Evolutionary conservation across 2,113 vertebrate species (phyloP).

Genomic region (Taurulus bubalis): DNA sequence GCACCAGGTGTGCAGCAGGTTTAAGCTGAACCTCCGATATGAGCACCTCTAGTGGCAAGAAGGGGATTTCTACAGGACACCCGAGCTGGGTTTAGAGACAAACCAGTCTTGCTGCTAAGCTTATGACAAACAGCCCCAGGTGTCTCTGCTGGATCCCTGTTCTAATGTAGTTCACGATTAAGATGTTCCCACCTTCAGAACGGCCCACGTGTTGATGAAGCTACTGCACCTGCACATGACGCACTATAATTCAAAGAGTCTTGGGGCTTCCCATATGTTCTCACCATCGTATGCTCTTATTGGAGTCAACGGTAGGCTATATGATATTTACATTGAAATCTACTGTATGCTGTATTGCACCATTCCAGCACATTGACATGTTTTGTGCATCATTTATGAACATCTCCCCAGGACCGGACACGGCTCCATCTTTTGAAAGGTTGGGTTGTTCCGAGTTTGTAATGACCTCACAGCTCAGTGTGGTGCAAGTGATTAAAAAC

Average conservation of each 20-base stretch:
- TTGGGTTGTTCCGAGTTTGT: too few species aligned
- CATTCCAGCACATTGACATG: neutral
- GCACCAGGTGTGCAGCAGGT: neutral
- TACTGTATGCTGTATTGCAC: neutral
- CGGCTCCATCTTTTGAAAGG: neutral
- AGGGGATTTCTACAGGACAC: neutral
- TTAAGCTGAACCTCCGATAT: neutral
- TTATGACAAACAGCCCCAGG: neutral
- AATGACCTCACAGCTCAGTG: too few species aligned
- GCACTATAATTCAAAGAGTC: too few species aligned
- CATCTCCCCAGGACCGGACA: neutral
- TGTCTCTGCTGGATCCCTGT: neutral
- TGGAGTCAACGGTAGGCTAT: neutral
- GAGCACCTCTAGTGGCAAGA: neutral
- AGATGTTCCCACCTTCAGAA: neutral
- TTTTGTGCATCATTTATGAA: neutral
- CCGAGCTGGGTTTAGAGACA: neutral
- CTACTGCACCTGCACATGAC: neutral
- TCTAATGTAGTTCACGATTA: neutral
- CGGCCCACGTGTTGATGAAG: neutral
- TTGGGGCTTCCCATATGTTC: too few species aligned
- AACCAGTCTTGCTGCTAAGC: neutral
- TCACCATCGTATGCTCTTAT: neutral
- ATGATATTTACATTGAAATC: neutral
- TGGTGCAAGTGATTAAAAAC: too few species aligned